A percentile compares a stretch with the other conserved stretches of the same genome.
Conservation (phyloP, 2,888 invertebrate genomes). For the Rhyacophila evoluta region DNA sequence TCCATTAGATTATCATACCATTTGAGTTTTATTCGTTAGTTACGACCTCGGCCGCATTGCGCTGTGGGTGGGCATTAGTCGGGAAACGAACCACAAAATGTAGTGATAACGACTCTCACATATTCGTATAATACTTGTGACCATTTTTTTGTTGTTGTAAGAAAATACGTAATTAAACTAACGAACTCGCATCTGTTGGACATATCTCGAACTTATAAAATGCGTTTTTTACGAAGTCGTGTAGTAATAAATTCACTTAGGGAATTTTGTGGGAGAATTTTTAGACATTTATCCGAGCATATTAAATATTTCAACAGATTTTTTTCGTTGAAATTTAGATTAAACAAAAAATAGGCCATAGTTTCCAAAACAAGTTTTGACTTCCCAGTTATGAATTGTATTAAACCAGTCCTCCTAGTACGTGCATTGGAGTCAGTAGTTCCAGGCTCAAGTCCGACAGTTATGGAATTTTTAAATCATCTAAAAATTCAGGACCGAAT, state of each 20-base stretch:
- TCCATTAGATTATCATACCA: not conserved
- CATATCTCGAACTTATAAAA: constrained; percentile 9
- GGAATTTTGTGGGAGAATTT: not conserved
- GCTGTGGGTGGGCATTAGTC: not conserved
- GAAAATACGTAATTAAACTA: constrained; percentile 2
- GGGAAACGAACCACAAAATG: constrained; percentile 3
- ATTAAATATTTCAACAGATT: no score
- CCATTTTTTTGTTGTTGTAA: not conserved
- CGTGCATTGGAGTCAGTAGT: no score
- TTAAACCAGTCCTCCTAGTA: no score
- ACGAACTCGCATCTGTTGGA: not conserved
- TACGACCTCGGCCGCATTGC: not conserved
- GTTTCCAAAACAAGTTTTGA: no score
- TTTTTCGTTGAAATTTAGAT: no score
- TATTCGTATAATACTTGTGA: not conserved
- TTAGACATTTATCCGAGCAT: no score
- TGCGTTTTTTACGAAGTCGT: not conserved
- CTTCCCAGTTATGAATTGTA: no score
- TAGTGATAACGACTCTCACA: not conserved
- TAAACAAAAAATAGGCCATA: no score
- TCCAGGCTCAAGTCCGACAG: no score
- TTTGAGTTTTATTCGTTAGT: constrained; percentile 9
- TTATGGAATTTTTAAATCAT: no score
- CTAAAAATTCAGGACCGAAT: no score
- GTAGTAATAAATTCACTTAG: not conserved